phyloP scores from a whole-genome alignment of 2,113 vertebrate species.

The Hydropotes inermis region DNA sequence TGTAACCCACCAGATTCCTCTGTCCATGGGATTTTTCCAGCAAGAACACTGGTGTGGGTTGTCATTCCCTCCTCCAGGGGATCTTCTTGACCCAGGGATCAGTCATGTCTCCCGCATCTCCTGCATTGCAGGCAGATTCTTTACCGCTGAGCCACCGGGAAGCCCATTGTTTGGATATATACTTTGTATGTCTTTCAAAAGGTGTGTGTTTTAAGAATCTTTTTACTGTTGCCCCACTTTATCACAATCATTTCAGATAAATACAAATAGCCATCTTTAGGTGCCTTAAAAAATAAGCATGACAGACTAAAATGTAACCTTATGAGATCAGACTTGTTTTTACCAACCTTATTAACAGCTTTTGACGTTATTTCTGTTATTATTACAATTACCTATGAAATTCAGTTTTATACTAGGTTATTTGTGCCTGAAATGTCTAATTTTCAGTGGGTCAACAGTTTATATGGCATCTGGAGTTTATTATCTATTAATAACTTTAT shows the following conservation, averaged over 20 bases:
- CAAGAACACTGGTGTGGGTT: background rate
- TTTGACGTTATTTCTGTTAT: background rate
- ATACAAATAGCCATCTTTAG: background rate
- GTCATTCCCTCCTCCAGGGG: background rate
- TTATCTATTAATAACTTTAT: background rate
- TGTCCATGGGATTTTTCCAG: background rate
- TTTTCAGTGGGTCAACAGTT: background rate
- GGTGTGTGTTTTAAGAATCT: background rate
- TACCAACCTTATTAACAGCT: background rate
- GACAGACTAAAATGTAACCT: background rate
- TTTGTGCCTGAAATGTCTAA: background rate
- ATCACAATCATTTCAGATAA: background rate
- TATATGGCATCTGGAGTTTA: background rate
- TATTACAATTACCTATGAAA: background rate
- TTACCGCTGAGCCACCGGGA: rapidly evolving
- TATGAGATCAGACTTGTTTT: background rate
- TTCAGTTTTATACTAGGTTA: background rate
- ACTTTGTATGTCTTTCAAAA: background rate
- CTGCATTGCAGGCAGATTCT: background rate
- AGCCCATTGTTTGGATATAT: background rate
- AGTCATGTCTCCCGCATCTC: background rate
- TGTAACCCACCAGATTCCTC: background rate
- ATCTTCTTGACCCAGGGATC: background rate
- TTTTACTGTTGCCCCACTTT: background rate
- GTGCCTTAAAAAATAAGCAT: slow-evolving; percentile 6